Evolutionary conservation across 2,797 vertebrate species (phyloP), one percentile per base, ranked within the genome.

Genomic region (Onychomys torridus): DNA sequence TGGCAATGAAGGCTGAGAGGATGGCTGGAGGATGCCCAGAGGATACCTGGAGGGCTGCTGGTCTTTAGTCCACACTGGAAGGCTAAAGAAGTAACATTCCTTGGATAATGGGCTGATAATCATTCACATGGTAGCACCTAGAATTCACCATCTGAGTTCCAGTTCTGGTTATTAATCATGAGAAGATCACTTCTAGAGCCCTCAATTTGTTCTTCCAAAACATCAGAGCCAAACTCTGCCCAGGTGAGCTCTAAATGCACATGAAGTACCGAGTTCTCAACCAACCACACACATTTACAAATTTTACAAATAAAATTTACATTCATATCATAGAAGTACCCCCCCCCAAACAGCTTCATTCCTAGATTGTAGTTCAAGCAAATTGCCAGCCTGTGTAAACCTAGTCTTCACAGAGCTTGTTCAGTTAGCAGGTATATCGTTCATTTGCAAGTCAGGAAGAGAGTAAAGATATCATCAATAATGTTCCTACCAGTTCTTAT

Each of bases 401-500:
- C 37, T 81, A 27, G 75, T 16, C 79, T 78, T 79, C 46, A 52
- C 32, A 55, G 82, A 90, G 83, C 93, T 91, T 86, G 94, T 67
- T 91, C 93, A 90, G 29, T 91, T 83, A 89, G 67, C 49, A 93
- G 91, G 77, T 59, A 25, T 14, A 49, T 46, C 40, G 34, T 59
- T 89, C 75, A 92, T 75, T 75, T 76, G 65, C n/a, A 93, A 77
- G 69, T 55, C 93, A 87, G 29, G 77, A 93, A 89, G 79, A 91
- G 65, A 94, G 94, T 77, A 89, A 91, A 92, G 95, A 46, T 78
- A 69, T 67, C 96, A 83, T 95, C 94, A 89, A 89, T 93, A 89
- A 96, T 97, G 76, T 85, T 85, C 29, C 57, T 81, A 32, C 34
- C 81, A 93, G 14, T 29, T 79, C 92, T 40, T 52, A 67, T 96